Evolutionary conservation across 2,797 vertebrate species (phyloP).

Genomic region (Intellagama lesueurii): DNA sequence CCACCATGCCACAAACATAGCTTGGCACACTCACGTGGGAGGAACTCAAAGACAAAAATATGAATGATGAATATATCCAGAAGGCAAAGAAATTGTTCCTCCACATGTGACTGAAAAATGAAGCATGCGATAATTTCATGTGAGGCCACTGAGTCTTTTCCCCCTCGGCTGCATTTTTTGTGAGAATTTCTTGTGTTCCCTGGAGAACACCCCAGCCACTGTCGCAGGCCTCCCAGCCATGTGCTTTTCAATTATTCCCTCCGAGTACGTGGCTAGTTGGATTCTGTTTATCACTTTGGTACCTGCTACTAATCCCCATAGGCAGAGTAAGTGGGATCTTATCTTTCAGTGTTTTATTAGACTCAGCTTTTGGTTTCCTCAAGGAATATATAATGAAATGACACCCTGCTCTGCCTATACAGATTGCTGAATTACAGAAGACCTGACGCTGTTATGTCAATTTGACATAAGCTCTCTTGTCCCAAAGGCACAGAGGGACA

Average conservation of each 20-base stretch:
- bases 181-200: background rate
- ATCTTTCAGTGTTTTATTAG: slow-evolving; percentile 6
- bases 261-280: background rate
- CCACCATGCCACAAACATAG: background rate
- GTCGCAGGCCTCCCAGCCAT: background rate
- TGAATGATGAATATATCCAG: background rate
- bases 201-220: background rate
- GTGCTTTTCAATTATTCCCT: background rate
- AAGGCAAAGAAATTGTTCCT: background rate
- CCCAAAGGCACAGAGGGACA: slow-evolving; percentile 15
- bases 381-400: slow-evolving; percentile 43
- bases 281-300: slow-evolving; percentile 42
- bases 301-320: slow-evolving; percentile 20
- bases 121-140: background rate
- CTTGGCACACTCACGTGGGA: background rate
- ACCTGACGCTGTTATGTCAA: background rate
- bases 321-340: background rate
- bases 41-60: background rate
- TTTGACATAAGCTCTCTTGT: slow-evolving; percentile 24
- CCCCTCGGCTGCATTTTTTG: background rate
- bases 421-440: background rate
- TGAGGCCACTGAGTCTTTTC: background rate
- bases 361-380: slow-evolving; percentile 6
- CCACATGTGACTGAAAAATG: background rate
- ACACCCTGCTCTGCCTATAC: slow-evolving; percentile 36